A percentile compares a stretch with the other conserved stretches of the same genome.
Conservation (phyloP, 2,113 vertebrate genomes). For the Capricornis sumatraensis region DNA sequence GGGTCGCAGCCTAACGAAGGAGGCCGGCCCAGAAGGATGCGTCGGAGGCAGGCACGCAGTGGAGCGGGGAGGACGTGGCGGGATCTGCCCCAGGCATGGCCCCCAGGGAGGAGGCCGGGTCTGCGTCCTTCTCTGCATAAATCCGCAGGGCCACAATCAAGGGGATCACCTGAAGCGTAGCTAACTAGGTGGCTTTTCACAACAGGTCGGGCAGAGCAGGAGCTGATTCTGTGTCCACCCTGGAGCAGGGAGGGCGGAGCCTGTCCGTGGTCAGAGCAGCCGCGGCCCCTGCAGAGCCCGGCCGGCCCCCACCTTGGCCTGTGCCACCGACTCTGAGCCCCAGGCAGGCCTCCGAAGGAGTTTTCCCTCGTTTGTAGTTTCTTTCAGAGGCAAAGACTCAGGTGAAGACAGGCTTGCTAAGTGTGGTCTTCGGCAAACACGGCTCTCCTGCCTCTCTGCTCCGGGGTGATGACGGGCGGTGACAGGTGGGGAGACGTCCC, state of each 20-base stretch:
- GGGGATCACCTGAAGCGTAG: not conserved
- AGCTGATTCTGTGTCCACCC: not conserved
- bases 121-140: not conserved
- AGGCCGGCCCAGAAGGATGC: not conserved
- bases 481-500: not conserved
- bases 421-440: not conserved
- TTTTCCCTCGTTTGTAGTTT: not conserved
- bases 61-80: rapidly evolving
- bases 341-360: not conserved
- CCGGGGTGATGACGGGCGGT: not conserved
- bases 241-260: not conserved
- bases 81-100: rapidly evolving
- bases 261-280: not conserved
- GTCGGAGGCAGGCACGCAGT: rapidly evolving
- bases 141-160: not conserved
- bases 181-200: not conserved
- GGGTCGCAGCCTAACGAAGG: constrained; percentile 38
- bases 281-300: rapidly evolving
- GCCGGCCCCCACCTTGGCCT: rapidly evolving
- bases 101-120: not conserved
- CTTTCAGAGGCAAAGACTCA: not conserved
- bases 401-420: not conserved
- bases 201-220: not conserved
- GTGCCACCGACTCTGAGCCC: not conserved
- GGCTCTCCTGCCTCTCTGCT: not conserved